Base-by-base conservation (phyloP, 2,113 vertebrate species). In the Sturnus vulgaris region DNA sequence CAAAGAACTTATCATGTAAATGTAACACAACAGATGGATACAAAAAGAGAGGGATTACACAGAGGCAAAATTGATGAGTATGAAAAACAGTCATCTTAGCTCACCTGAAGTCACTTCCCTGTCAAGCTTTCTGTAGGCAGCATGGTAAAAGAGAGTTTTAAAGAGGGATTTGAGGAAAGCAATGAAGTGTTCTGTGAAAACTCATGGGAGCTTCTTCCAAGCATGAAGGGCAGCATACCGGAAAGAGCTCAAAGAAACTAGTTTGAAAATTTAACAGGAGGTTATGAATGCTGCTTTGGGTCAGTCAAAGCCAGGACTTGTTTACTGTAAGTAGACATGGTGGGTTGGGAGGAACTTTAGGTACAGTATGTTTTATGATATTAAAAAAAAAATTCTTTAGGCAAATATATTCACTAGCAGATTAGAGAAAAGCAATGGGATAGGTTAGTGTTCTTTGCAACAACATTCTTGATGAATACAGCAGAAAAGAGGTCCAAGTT, bases 131-230 rank as follows among this genome's bases (percentile, higher is more conserved):
- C 96, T 97, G 94, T 97, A 97, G 95, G 96, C 95, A 97, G 95
- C 96, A 96, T 97, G 95, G 94, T 96, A 97, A 97, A 97, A 96
- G 92, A 97, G 96, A 97, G 96, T 96, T 97, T 97, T 97, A 96
- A 96, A 96, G 88, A 96, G 96, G 95, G 94, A 96, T 94, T 97
- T 97, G 95, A 97, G 83, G 96, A 94, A 94, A 92, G 95, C 93
- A 95, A 94, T 97, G 91, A 96, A 88, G 95, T 91, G 95, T 84
- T 94, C 65, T 88, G 80, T 95, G 92, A 82, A 96, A 95, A 94
- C 12, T 78, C 80, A 93, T 81, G 92, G 91, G 65, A 95, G 91
- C 90, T 86, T 96, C 95, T 96, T 96, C 88, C 86, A 90, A 96
- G 88, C 95, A 94, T 88, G 92, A 92, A 72, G 63, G 86, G 83